Evolutionary conservation across 1,140 invertebrate species (phyloP), one percentile per base, ranked within the genome.

Genomic region (Propsilocerus akamusi): DNA sequence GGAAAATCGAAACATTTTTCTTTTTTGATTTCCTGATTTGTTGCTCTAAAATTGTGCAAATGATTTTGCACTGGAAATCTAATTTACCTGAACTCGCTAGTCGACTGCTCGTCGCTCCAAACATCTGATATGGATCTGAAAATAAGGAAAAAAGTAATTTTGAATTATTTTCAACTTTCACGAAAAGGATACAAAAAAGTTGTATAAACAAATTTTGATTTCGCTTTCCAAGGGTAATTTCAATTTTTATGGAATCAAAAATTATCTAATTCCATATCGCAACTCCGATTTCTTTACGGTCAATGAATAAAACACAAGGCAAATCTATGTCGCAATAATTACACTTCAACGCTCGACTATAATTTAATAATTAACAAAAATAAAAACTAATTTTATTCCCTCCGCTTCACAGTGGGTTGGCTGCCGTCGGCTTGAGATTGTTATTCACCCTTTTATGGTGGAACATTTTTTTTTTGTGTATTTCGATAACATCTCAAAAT

Each of bases 121-220:
- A 92, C 83, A 94, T 88, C 74, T 93, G 88, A 75, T 94, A 95
- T 61, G 90, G 89, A 83, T 95, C 89, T 91, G 78, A 46, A 78
- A 78, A 58, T 20, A 17, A 14, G 22, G 10, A 71, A 63, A 64
- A 52, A 54, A 55, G 56, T 53, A 49, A 37, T 51, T 46, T 22
- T 20, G 54, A 58, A 55, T 55, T 58, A 57, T 56, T 55, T 50
- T 49, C 20, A 28, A 20, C n/a, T 17, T 3, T 14, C 12, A 17
- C 34, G 22, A 41, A 30, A n/a, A 11, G 10, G 2, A n/a, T n/a
- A n/a, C n/a, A n/a, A n/a, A n/a, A n/a, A n/a, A n/a, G n/a, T n/a
- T n/a, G n/a, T n/a, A n/a, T n/a, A n/a, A n/a, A n/a, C n/a, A n/a
- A 30, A 30, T 30, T 30, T 30, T 30, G n/a, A 30, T 30, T 30